Base-by-base conservation (phyloP, 1,140 invertebrate genomes). In the Solenopsis invicta region DNA sequence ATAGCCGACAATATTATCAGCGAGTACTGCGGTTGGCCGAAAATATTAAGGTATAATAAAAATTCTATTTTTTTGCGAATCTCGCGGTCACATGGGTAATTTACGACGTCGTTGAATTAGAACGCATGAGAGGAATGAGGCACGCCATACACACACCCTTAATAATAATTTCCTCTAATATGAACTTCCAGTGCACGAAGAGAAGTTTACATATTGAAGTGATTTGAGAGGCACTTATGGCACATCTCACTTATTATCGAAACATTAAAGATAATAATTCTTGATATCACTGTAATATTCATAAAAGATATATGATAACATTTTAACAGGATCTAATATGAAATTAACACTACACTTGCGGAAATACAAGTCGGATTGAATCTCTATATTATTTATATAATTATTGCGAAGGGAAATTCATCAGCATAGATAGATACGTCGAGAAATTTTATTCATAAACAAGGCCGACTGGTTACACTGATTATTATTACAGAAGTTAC, bases 1-100 rank as follows among this genome's bases (percentile, higher is more conserved):
- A 84, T 64, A 84, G 50, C 72, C 45, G 71, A 54, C 18, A 34
- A 54, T 77, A 50, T 87, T 75, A 74, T 37, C 54, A 64, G 10
- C 74, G 37, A 52, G 24, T 18, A 10, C n/a, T 6, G 13, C 74
- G 56, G 56, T 85, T 77, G 13, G 50, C 8, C 9, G 10, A 56
- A 29, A 37, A 48, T 16, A 71, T 67, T 48, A 41, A n/a, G 34
- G 0, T 24, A 21, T 62, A 13, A 61, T 16, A n/a, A 24, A 48
- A 37, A 75, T 74, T 61, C 21, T 34, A 72, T 59, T 1, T 29
- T 61, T 29, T 2, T 29, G n/a, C 29, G 9, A 34, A 4, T 37
- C 12, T 64, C 24, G 24, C 18, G 12, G 21, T 66, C 12, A 41
- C 0, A n/a, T 13, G 21, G 16, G 59, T 64, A 62, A 78, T 66